Evolutionary conservation across 1,140 invertebrate species (phyloP).

Genomic region (Drosophila arizonae): DNA sequence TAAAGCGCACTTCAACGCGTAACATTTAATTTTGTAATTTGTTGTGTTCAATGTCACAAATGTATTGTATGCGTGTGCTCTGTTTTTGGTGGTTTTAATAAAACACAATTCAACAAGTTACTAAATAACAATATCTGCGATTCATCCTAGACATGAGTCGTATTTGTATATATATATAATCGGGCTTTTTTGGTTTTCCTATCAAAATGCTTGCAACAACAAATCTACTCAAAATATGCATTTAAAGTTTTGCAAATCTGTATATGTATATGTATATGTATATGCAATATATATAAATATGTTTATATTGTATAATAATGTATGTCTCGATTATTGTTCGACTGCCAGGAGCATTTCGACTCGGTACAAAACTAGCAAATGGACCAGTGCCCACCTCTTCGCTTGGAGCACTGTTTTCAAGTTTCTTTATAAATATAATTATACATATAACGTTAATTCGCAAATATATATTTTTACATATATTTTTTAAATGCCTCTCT

Average conservation of each 20-base stretch:
- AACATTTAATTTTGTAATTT: slow-evolving; percentile 26
- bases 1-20: slow-evolving; percentile 72
- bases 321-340: slow-evolving; percentile 56
- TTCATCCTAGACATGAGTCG: slow-evolving; percentile 42
- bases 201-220: slow-evolving; percentile 74
- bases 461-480: slow-evolving; percentile 4
- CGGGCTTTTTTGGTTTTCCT: slow-evolving; percentile 32
- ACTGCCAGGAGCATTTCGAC: slow-evolving; percentile 44
- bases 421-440: slow-evolving; percentile 38
- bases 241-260: slow-evolving; percentile 23
- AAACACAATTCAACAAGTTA: slow-evolving; percentile 75
- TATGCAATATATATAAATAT: slow-evolving; percentile 25
- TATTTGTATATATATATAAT: slow-evolving; percentile 34
- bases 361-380: slow-evolving; percentile 67
- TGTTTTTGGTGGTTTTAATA: slow-evolving; percentile 50
- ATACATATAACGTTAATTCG: slow-evolving; percentile 48
- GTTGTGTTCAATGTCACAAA: slow-evolving; percentile 12
- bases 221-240: slow-evolving; percentile 72
- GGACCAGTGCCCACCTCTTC: slow-evolving; percentile 25
- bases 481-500: slow-evolving; percentile 75
- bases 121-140: slow-evolving; percentile 72
- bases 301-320: slow-evolving; percentile 47
- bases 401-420: slow-evolving; percentile 54
- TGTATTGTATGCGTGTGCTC: slow-evolving; percentile 10
- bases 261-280: neutral